Base-by-base conservation (phyloP, 2,888 invertebrate genomes). In the Agrochola litura region DNA sequence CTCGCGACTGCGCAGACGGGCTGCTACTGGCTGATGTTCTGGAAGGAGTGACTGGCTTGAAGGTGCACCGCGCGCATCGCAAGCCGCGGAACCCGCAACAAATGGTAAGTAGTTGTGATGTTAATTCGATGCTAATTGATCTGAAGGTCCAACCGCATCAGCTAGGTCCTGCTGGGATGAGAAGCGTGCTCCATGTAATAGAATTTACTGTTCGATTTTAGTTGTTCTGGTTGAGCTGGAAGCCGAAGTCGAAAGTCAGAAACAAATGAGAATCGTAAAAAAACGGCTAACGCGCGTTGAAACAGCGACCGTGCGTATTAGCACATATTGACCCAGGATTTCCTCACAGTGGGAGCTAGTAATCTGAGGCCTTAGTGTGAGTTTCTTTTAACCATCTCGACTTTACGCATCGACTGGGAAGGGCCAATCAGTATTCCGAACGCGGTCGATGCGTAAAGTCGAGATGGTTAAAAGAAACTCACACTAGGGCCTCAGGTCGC, bases 1-100 rank as follows among this genome's bases (percentile, higher is more conserved):
- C 99, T 84, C 97, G 98, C 75, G 99, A 99, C 96, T 98, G 99
- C 94, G 98, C 98, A 58, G 99, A 99, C 97, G 99, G 99, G 2
- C 97, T 99, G 63, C 97, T 99, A 67, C 97, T 99, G 83, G 99
- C 99, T 6, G 99, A 99, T 94, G 98, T 99, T 94, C 98, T 99
- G 91, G 99, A 99, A 95, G 99, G 99, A 86, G 99, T 99, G 96
- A 99, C 97, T 71, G 97, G 97, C 25, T 96, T 97, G 85, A 98
- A 98, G 96, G 98, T 98, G 91, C 98, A 98, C 81, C 88, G 96
- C 69, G 95, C 96, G 75, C 96, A 98, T 93, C 97, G 98, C 90
- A 99, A 99, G 95, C 99, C 99, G 49, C 98, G 98, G 93, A 98
- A 97, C 91, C 98, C 98, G 63, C 97, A 98, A 92, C 99, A 99